Percentiles rank a stretch among this genome's conserved stretches.
Conservation (phyloP, 2,888 invertebrate species). For the Thymelicus sylvestris region DNA sequence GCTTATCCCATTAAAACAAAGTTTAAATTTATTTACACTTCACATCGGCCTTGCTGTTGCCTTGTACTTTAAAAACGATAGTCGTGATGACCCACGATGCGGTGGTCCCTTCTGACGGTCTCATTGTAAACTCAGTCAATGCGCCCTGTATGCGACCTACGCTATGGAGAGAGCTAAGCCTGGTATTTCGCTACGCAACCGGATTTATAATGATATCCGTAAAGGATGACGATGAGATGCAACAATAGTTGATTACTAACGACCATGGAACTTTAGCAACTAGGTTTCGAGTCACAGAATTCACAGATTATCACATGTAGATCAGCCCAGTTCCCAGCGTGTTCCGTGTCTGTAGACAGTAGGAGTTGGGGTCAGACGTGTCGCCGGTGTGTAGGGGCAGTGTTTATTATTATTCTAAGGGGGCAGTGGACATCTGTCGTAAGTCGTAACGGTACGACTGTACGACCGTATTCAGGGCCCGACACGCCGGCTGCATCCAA, state of each 20-base stretch:
- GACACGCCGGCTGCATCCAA: slow-evolving; percentile 21
- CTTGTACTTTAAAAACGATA: neutral
- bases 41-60: neutral
- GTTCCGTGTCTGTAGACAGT: neutral
- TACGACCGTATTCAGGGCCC: slow-evolving; percentile 44
- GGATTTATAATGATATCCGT: no score
- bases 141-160: no score
- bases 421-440: slow-evolving; percentile 41
- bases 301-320: neutral
- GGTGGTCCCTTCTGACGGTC: neutral
- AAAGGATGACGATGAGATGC: no score
- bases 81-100: neutral
- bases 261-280: neutral
- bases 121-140: neutral
- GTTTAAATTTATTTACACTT: neutral
- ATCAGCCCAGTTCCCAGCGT: neutral
- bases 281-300: neutral
- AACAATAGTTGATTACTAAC: no score
- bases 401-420: no score
- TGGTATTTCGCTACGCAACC: no score
- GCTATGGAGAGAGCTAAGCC: no score
- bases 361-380: neutral
- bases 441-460: slow-evolving; percentile 42
- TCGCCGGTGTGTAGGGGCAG: neutral
- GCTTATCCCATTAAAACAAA: neutral